A percentile compares a stretch with the other conserved stretches of the same genome.
Evolutionary conservation across 2,113 vertebrate species (phyloP).

Genomic region (Tetraodon nigroviridis): DNA sequence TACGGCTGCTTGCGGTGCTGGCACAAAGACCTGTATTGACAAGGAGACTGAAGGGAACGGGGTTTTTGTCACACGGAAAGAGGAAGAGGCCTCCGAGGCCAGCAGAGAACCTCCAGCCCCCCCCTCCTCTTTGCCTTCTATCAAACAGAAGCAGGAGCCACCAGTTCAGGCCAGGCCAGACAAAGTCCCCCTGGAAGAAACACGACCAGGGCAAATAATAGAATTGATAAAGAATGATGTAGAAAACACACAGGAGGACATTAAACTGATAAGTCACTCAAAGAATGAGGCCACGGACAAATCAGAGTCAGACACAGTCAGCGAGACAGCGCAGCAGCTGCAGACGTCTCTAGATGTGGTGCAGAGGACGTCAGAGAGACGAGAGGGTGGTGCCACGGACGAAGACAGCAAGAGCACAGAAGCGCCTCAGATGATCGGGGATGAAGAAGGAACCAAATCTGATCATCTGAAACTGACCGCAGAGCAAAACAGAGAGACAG

Average conservation of each 20-base stretch:
- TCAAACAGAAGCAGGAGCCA: conserved; percentile 5
- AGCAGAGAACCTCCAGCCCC: conserved; percentile 4
- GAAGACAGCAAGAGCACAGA: conserved; percentile 9
- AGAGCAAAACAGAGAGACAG: conserved; percentile 10
- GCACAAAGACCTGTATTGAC: conserved; percentile 50
- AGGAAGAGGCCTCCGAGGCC: conserved; percentile 11
- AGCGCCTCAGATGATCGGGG: conserved; percentile 2
- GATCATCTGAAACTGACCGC: conserved; percentile 5
- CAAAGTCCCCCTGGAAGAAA: conserved; percentile 1
- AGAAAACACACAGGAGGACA: not conserved
- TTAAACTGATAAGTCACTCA: not conserved
- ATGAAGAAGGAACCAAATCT: conserved; percentile 5
- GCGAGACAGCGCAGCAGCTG: conserved; percentile 15
- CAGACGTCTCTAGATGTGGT: not conserved
- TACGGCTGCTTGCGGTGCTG: conserved; percentile 24
- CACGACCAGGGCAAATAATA: conserved; percentile 10
- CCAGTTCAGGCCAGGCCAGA: conserved; percentile 4
- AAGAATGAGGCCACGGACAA: conserved; percentile 5
- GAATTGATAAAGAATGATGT: conserved; percentile 8
- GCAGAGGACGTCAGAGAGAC: conserved; percentile 9
- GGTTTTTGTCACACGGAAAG: conserved; percentile 16
- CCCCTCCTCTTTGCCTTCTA: conserved; percentile 11
- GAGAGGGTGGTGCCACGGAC: not conserved
- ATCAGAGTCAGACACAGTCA: not conserved
- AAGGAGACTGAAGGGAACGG: conserved; percentile 16